Evolutionary conservation across 2,797 vertebrate species (phyloP).

Genomic region (Knipowitschia caucasica): DNA sequence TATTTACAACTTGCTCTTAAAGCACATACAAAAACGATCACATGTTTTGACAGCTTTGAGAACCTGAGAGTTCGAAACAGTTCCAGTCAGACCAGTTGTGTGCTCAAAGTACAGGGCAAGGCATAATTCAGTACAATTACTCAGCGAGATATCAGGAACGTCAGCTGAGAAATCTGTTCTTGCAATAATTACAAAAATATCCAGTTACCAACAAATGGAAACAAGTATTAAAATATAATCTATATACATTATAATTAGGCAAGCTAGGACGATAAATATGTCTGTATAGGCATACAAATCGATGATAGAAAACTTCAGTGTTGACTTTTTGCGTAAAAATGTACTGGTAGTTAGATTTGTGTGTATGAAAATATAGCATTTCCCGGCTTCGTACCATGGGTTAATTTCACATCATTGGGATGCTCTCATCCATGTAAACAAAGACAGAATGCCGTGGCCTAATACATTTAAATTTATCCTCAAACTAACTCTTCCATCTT

Average conservation of each 20-base stretch:
- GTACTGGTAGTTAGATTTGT: constrained; percentile 2
- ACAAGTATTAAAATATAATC: constrained; percentile 72
- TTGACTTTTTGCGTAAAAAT: constrained; percentile 34
- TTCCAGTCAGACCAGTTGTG: constrained; percentile 61
- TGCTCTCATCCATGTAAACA: constrained; percentile 37
- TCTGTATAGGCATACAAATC: constrained; percentile 48
- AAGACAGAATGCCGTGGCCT: constrained; percentile 24
- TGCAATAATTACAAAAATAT: constrained; percentile 13
- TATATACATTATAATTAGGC: constrained; percentile 62
- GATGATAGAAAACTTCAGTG: constrained; percentile 44
- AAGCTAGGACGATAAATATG: constrained; percentile 62
- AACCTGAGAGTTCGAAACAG: constrained; percentile 68
- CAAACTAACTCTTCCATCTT: constrained; percentile 20
- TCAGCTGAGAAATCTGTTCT: constrained; percentile 8
- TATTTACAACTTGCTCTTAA: not conserved
- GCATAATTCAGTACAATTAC: constrained; percentile 14
- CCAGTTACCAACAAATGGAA: constrained; percentile 39
- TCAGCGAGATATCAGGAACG: constrained; percentile 21
- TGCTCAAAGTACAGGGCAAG: constrained; percentile 23
- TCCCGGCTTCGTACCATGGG: constrained; percentile 29
- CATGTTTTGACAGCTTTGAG: constrained; percentile 46
- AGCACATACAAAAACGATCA: constrained; percentile 23
- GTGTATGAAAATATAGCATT: constrained; percentile 7
- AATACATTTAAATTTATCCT: constrained; percentile 41
- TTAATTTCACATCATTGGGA: constrained; percentile 48